Base-by-base conservation (phyloP, 2,888 invertebrate species). In the Alviniconcha strummeri region DNA sequence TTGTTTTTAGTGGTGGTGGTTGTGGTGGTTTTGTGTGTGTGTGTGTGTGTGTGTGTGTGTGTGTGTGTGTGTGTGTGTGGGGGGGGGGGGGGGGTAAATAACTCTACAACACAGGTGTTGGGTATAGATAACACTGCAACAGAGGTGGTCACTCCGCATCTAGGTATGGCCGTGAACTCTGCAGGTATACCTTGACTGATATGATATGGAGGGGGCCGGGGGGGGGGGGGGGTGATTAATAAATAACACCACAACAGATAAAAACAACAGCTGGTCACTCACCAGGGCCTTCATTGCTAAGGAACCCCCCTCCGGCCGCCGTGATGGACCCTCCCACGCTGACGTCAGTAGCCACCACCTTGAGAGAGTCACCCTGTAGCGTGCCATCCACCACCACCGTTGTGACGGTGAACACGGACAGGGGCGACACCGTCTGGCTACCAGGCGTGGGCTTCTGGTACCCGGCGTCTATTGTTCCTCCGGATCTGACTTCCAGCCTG, bases 231-330 rank as follows among this genome's bases (percentile, higher is more conserved):
- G 36, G 36, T 36, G 36, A 36, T 36, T 36, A 36, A 36, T 36
- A 36, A 60, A 60, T 13, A 13, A 60, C 8, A 60, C 8, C 60
- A 8, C 8, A 60, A 60, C 13, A 8, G 13, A 60, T 11, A 60
- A 4, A 3, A 8, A 60, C 60, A 60, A 60, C 60, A 60, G 9
- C 9, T 11, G 60, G 13, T 60, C 60, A 78, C 83, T 84, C 80
- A 90, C 90, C 90, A 84, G 89, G 89, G 67, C 90, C 90, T 57
- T 84, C 80, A 60, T 88, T 85, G 54, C 83, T 76, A 15, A 86
- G 67, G 78, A 88, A 89, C 2, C 90, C 90, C 15, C 90, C 89
- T 15, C 85, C 88, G 4, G 85, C 85, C 0, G 89, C 86, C 54
- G 88, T 88, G 15, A 90, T 69, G 4, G 79, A 85, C 4, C 89